These are phyloP conservation scores for Atherix ibis DNA, from an alignment of 2,888 invertebrate genomes.

Conservation along the genomic window DNA sequence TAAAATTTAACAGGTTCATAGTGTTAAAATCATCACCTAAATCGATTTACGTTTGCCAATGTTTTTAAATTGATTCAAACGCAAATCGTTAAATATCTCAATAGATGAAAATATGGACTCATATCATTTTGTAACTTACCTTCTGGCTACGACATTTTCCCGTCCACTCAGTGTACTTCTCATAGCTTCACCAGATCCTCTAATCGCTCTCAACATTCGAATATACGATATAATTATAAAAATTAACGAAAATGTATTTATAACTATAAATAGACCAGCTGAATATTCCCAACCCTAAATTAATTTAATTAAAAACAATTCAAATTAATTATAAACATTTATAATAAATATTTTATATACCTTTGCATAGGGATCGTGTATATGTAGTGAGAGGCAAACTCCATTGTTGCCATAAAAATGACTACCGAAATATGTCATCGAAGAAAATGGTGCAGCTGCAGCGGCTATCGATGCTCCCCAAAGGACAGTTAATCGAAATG, in stretches of 20 bases:
- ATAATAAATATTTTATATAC: conserved; percentile 23
- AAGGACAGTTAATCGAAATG: conserved; percentile 33
- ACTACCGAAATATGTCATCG: conserved; percentile 36
- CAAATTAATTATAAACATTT: background rate
- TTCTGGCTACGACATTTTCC: conserved; percentile 40
- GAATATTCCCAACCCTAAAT: conserved; percentile 45
- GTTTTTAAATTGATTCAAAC: too few relatives aligned
- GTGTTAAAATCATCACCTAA: too few relatives aligned
- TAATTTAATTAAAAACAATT: conserved; percentile 5
- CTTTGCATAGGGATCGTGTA: conserved; percentile 43
- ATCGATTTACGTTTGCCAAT: too few relatives aligned
- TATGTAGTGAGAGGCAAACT: conserved; percentile 42
- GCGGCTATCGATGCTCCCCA: conserved; percentile 36
- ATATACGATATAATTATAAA: conserved; percentile 42
- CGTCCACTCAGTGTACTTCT: conserved; percentile 40
- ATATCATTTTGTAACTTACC: conserved; percentile 23
- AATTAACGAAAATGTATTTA: conserved; percentile 38
- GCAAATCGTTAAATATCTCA: too few relatives aligned
- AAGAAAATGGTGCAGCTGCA: conserved; percentile 36
- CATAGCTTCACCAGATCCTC: conserved; percentile 39
- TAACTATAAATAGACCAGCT: conserved; percentile 37
- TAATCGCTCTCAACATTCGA: conserved; percentile 40
- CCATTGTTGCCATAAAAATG: conserved; percentile 44
- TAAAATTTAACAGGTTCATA: too few relatives aligned
- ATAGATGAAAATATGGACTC: too few relatives aligned